Percentiles rank a stretch among this genome's conserved stretches.
These are phyloP conservation scores for Centrocercus urophasianus DNA, from an alignment of 2,113 vertebrate genomes.

Conservation along the genomic window DNA sequence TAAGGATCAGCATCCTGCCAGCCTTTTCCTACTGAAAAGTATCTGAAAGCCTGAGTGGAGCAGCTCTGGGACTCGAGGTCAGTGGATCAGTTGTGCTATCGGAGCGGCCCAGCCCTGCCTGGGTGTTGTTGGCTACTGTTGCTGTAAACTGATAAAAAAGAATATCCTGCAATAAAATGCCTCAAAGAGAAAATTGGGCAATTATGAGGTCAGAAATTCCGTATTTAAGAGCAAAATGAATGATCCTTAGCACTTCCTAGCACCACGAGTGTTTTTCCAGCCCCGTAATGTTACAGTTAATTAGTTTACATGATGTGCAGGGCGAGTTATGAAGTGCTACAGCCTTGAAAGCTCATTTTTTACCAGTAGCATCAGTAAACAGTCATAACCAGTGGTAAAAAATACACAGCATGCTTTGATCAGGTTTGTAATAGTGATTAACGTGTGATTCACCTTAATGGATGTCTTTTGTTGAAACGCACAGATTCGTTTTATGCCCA, in stretches of 20 bases:
- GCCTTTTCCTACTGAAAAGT: not conserved
- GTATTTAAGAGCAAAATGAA: not conserved
- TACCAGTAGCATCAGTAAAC: not conserved
- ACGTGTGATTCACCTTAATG: slow-evolving; percentile 57
- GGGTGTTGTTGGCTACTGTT: not conserved
- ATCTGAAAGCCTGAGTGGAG: not conserved
- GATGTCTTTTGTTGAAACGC: not conserved
- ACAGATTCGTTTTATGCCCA: not conserved
- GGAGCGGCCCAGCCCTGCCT: not conserved
- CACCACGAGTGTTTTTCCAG: not conserved
- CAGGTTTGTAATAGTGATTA: slow-evolving; percentile 48
- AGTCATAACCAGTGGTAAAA: slow-evolving; percentile 3
- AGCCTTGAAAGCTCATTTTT: slow-evolving; percentile 11
- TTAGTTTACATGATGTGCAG: not conserved
- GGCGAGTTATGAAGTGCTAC: not conserved
- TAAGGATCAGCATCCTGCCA: rapidly evolving
- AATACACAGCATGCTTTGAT: not conserved
- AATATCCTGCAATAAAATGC: not conserved
- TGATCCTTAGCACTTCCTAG: not conserved
- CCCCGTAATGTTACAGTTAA: not conserved
- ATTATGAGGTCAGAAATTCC: not conserved
- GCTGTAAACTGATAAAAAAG: not conserved
- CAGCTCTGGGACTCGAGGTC: not conserved
- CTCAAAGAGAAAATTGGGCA: not conserved
- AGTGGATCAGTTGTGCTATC: no score